A percentile compares a stretch with the other conserved stretches of the same genome.
Conservation (phyloP, 2,797 vertebrate genomes). For the Hippoglossus hippoglossus region DNA sequence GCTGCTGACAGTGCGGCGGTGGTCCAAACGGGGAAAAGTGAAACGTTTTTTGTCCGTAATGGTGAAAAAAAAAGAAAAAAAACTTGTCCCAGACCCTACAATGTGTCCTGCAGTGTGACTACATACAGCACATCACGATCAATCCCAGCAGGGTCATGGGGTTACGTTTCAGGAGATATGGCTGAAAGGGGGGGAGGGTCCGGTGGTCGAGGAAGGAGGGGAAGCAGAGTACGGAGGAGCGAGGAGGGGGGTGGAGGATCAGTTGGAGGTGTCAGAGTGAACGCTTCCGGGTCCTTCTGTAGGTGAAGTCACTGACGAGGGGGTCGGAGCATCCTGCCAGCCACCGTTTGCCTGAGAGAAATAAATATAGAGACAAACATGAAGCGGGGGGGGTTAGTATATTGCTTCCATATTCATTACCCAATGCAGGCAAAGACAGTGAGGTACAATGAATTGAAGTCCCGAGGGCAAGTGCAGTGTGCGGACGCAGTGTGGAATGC, state of each 20-base stretch:
- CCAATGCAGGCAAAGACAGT: conserved; percentile 24
- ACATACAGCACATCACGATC: conserved; percentile 79
- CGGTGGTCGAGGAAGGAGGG: conserved; percentile 1
- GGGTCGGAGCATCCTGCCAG: conserved; percentile 98
- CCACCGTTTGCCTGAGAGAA: conserved; percentile 91
- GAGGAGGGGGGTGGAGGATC: conserved; percentile 82
- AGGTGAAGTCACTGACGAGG: conserved; percentile 98
- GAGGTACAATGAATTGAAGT: conserved; percentile 29
- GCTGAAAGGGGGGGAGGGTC: neutral
- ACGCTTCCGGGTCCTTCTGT: conserved; percentile 99
- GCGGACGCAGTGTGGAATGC: conserved; percentile 12
- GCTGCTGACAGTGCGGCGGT: conserved; percentile 71
- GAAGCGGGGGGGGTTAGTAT: neutral
- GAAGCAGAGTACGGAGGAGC: conserved; percentile 39
- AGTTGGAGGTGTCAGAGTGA: conserved; percentile 99
- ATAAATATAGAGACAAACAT: conserved; percentile 3
- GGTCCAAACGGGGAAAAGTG: conserved; percentile 77
- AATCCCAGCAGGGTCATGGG: conserved; percentile 77
- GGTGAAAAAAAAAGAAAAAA: conserved; percentile 78
- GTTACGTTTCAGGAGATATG: conserved; percentile 22
- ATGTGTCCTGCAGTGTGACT: conserved; percentile 81
- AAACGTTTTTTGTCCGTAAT: conserved; percentile 44
- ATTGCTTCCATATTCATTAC: conserved; percentile 41
- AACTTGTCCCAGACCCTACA: conserved; percentile 75
- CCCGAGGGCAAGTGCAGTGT: conserved; percentile 43